Percentiles rank a stretch among this genome's conserved stretches.
These are phyloP conservation scores for Pseudorhombus dupliciocellatus DNA, from an alignment of 2,113 vertebrate species.

Conservation along the genomic window DNA sequence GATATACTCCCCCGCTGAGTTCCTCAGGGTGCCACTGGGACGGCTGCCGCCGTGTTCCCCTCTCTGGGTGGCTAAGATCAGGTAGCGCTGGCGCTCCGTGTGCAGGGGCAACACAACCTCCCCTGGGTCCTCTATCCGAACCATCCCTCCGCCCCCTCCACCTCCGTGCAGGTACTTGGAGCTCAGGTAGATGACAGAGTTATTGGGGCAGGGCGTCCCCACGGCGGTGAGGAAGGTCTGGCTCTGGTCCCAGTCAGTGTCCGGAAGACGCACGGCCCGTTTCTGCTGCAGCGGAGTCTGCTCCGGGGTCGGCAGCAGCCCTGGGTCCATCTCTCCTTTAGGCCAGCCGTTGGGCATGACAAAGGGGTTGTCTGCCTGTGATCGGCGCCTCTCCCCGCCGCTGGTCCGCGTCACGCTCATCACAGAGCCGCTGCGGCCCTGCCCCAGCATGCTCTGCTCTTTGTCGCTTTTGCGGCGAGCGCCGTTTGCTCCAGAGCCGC, in stretches of 20 bases:
- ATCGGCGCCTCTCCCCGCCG: slow-evolving; percentile 79
- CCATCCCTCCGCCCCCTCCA: slow-evolving; percentile 69
- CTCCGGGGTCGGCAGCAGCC: slow-evolving; percentile 93
- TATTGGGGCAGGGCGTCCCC: slow-evolving; percentile 72
- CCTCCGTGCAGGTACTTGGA: slow-evolving; percentile 80
- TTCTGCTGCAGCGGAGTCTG: slow-evolving; percentile 96
- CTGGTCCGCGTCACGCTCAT: slow-evolving; percentile 90
- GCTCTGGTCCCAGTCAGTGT: slow-evolving; percentile 89
- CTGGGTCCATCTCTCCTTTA: slow-evolving; percentile 88
- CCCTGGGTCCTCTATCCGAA: slow-evolving; percentile 77
- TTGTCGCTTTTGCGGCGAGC: slow-evolving; percentile 88
- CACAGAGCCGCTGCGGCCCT: slow-evolving; percentile 87
- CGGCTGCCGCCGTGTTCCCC: slow-evolving; percentile 74
- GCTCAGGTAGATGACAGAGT: slow-evolving; percentile 85
- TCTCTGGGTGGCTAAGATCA: slow-evolving; percentile 76
- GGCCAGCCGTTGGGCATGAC: slow-evolving; percentile 91
- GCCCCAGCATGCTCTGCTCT: slow-evolving; percentile 88
- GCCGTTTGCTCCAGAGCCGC: slow-evolving; percentile 60
- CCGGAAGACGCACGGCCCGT: slow-evolving; percentile 80
- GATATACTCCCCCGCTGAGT: slow-evolving; percentile 86
- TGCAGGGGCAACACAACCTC: slow-evolving; percentile 78
- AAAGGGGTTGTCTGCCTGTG: slow-evolving; percentile 82
- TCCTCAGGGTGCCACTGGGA: slow-evolving; percentile 70
- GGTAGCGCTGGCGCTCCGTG: slow-evolving; percentile 80
- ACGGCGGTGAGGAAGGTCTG: slow-evolving; percentile 87